phyloP scores from a whole-genome alignment of 2,888 invertebrate genomes.

The Seira ritae region DNA sequence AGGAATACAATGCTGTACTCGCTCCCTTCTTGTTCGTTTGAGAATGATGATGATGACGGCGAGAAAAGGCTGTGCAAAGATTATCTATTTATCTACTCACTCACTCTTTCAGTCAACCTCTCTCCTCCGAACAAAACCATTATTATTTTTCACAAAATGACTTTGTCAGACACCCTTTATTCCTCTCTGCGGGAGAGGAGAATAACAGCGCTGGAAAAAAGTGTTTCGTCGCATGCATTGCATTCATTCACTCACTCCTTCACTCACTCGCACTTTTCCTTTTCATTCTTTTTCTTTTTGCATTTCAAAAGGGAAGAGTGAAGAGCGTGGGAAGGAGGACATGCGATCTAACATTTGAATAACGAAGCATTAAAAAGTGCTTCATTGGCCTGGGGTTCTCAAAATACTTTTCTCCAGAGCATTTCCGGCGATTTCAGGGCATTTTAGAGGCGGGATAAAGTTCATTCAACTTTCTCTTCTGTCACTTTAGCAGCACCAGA shows the following conservation, averaged over 20 bases:
- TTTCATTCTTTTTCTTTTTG: constrained; percentile 22
- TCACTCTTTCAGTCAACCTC: background rate
- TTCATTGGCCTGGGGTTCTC: constrained; percentile 62
- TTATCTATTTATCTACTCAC: constrained; percentile 13
- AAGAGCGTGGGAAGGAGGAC: constrained; percentile 59
- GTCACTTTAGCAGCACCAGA: too few relatives aligned
- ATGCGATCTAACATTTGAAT: constrained; percentile 59
- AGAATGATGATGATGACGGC: background rate
- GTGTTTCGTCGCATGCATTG: background rate
- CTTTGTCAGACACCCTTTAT: constrained; percentile 64
- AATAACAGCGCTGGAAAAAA: constrained; percentile 20
- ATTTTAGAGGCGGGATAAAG: too few relatives aligned
- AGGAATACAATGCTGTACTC: too few relatives aligned
- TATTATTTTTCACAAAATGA: constrained; percentile 60
- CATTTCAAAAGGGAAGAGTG: constrained; percentile 18
- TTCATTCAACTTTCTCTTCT: too few relatives aligned
- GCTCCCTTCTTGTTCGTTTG: too few relatives aligned
- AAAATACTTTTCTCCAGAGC: constrained; percentile 32
- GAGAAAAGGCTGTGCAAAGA: background rate
- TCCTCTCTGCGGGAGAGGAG: constrained; percentile 50
- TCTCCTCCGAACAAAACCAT: constrained; percentile 24
- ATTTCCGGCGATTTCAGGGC: too few relatives aligned
- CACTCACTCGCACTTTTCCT: constrained; percentile 28
- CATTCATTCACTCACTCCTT: constrained; percentile 11
- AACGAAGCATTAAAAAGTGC: constrained; percentile 54